Evolutionary conservation across 2,797 vertebrate genomes (phyloP).

Genomic region (Clamator glandarius): DNA sequence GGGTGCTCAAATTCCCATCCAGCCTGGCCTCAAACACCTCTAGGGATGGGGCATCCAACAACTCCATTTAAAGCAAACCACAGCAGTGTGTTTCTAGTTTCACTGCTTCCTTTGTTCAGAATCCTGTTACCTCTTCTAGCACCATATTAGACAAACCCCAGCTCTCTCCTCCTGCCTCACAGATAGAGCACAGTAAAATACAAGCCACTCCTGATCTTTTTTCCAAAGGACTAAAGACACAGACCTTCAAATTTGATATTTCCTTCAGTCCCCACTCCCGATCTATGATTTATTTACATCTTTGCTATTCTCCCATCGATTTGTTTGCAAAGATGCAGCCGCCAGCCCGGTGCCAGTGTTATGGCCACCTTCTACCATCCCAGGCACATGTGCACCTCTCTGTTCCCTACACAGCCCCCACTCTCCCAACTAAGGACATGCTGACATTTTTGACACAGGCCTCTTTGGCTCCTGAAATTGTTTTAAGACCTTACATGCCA

Average conservation of each 20-base stretch:
- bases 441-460: background rate
- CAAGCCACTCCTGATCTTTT: background rate
- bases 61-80: background rate
- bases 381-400: background rate
- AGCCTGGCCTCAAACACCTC: too few species aligned
- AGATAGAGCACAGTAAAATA: background rate
- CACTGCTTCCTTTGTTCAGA: background rate
- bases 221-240: background rate
- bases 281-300: background rate
- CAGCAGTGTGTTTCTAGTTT: background rate
- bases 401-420: background rate
- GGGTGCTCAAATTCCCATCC: too few species aligned
- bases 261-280: background rate
- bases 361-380: background rate
- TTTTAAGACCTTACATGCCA: background rate
- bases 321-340: background rate
- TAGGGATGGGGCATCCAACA: background rate
- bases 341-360: background rate
- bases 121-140: background rate
- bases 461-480: background rate
- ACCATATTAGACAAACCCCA: background rate
- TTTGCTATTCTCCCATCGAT: background rate
- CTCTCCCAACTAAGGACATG: background rate
- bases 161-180: background rate
- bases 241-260: background rate